Percentiles rank a stretch among this genome's conserved stretches.
Evolutionary conservation across 2,797 vertebrate species (phyloP).

Genomic region (Cottoperca gobio): DNA sequence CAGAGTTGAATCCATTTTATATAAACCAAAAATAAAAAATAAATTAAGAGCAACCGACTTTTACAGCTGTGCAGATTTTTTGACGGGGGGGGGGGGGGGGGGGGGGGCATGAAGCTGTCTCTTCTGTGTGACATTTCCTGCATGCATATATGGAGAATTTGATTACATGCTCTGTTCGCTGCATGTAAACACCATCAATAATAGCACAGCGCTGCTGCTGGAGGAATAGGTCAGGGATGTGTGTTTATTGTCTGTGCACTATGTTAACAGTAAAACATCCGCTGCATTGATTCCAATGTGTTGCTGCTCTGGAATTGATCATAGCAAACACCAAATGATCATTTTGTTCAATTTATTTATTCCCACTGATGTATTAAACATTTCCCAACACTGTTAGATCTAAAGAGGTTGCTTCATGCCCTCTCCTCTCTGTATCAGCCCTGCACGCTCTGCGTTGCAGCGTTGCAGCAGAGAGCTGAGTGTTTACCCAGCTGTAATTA

Average conservation of each 20-base stretch:
- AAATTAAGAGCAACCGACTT: conserved; percentile 18
- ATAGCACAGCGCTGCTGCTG: conserved; percentile 35
- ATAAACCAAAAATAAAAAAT: conserved; percentile 46
- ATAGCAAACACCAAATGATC: conserved; percentile 29
- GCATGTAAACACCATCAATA: conserved; percentile 63
- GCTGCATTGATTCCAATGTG: conserved; percentile 13
- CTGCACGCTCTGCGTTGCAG: conserved; percentile 16
- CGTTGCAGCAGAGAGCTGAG: conserved; percentile 54
- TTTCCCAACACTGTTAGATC: conserved; percentile 34
- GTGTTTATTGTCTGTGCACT: conserved; percentile 8
- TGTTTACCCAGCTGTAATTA: conserved; percentile 76
- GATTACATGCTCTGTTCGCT: conserved; percentile 53
- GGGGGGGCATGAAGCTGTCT: conserved; percentile 52
- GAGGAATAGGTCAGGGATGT: conserved; percentile 51
- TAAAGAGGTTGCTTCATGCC: conserved; percentile 5
- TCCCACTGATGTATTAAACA: conserved; percentile 48
- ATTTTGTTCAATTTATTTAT: conserved; percentile 60
- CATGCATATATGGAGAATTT: conserved; percentile 54
- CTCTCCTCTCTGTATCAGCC: conserved; percentile 6
- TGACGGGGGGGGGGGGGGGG: too few species aligned
- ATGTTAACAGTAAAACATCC: conserved; percentile 18
- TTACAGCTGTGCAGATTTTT: conserved; percentile 49
- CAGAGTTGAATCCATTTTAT: conserved; percentile 51
- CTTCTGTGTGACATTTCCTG: conserved; percentile 62
- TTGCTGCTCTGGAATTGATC: conserved; percentile 38